Base-by-base conservation (phyloP, 30 jellyfish, hydroid and myxozoan genomes). In the Hydra vulgaris region DNA sequence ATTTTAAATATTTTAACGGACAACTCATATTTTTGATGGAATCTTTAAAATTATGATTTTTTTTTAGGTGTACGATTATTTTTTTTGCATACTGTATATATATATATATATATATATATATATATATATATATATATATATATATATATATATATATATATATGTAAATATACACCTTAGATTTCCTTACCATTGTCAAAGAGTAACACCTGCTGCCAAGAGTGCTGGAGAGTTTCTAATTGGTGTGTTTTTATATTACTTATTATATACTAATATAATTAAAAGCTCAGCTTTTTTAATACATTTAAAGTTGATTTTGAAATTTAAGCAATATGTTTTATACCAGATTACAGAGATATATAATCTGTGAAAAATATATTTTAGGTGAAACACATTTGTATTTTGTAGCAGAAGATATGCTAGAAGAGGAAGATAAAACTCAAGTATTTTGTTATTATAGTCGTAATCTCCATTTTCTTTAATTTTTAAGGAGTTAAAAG, bases 351-450 rank as follows among this genome's bases (percentile, higher is more conserved):
- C n/a, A n/a, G n/a, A n/a, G n/a, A n/a, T n/a, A n/a, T n/a, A n/a
- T n/a, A n/a, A n/a, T n/a, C n/a, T n/a, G n/a, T n/a, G n/a, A n/a
- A n/a, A n/a, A n/a, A n/a, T n/a, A n/a, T 40, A 40, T 20, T 23
- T 25, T 72, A 92, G 98, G 98, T 18, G 98, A 92, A 40, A 92
- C 98, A 54, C 98, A 92, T 83, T 86, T 92, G 98, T 92, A 92
- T 81, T 92, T 92, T 77, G 98, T 92, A 54, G 96, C 94, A 73
- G 98, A 92, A 72, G 98, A 92, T 24, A 79, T 86, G 15, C 84
- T 92, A 18, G 81, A 85, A 8, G 98, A 92, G 68, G 86, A 76
- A 61, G 84, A 87, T 69, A 73, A 77, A 0, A 85, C 97, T 0
- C 97, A 89, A 89, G 97, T 85, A 84, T 0, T 18, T 23, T 21